phyloP scores from a whole-genome alignment of 2,797 vertebrate species.

The Fundulus diaphanus region DNA sequence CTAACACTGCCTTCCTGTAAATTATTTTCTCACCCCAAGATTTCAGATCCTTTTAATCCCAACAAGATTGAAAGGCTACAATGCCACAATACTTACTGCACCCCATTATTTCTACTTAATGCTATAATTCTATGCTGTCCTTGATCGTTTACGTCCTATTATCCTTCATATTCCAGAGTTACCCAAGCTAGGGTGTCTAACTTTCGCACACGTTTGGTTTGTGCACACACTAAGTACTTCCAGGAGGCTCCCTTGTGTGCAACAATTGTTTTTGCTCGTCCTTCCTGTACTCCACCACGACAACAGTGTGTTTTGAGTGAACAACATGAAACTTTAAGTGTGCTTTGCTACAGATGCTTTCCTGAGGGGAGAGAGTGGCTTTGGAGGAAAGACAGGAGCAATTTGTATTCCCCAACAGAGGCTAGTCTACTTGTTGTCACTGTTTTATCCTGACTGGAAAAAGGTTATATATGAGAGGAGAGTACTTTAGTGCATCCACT shows the following conservation, averaged over 20 bases:
- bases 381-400: constrained; percentile 21
- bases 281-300: constrained; percentile 1
- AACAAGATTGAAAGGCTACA: neutral
- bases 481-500: constrained; percentile 13
- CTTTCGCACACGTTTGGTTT: neutral
- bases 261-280: neutral
- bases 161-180: neutral
- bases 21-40: neutral
- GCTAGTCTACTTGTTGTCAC: constrained; percentile 11
- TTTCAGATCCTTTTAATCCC: neutral
- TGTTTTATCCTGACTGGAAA: constrained; percentile 16
- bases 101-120: neutral
- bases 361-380: constrained; percentile 37
- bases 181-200: neutral
- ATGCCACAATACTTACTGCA: neutral
- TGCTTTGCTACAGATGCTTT: constrained; percentile 38
- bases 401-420: constrained; percentile 30
- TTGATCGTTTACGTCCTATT: neutral
- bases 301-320: constrained; percentile 12
- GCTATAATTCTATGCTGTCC: neutral
- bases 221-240: neutral
- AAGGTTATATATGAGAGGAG: constrained; percentile 23
- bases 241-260: neutral
- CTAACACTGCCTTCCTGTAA: neutral
- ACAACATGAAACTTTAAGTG: constrained; percentile 62